Percentiles rank a stretch among this genome's conserved stretches.
Evolutionary conservation across 2,113 vertebrate genomes (phyloP).

Genomic region (Clinocottus analis): DNA sequence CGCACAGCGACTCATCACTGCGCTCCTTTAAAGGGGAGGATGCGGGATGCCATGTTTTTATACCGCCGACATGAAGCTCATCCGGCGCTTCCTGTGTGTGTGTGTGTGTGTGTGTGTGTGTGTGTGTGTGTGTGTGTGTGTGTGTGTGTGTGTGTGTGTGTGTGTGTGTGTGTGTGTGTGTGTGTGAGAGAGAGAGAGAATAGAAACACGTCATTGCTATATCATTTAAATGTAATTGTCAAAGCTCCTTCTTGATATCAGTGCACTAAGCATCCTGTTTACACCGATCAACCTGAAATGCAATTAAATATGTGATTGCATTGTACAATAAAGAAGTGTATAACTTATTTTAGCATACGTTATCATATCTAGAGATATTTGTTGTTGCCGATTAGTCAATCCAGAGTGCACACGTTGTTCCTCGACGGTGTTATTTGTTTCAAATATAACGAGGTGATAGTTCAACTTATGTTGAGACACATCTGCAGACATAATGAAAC

Average conservation of each 20-base stretch:
- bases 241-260: too few species aligned
- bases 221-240: background rate
- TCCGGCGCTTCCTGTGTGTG: background rate
- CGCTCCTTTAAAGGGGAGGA: constrained; percentile 62
- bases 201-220: background rate
- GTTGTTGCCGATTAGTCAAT: background rate
- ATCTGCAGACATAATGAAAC: background rate
- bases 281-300: background rate
- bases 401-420: background rate
- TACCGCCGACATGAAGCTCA: constrained; percentile 36
- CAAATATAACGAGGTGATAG: too few species aligned
- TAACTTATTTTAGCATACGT: background rate
- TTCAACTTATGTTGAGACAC: background rate
- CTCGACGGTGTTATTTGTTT: background rate
- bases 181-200: too few species aligned
- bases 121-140: too few species aligned
- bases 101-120: background rate
- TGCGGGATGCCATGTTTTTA: background rate
- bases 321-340: background rate
- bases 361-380: background rate
- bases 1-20: constrained; percentile 48
- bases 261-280: background rate
- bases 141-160: background rate
- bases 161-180: too few species aligned
- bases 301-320: background rate